A percentile compares a stretch with the other conserved stretches of the same genome.
Conservation (phyloP, 2,113 vertebrate species). For the Salvelinus sp. region DNA sequence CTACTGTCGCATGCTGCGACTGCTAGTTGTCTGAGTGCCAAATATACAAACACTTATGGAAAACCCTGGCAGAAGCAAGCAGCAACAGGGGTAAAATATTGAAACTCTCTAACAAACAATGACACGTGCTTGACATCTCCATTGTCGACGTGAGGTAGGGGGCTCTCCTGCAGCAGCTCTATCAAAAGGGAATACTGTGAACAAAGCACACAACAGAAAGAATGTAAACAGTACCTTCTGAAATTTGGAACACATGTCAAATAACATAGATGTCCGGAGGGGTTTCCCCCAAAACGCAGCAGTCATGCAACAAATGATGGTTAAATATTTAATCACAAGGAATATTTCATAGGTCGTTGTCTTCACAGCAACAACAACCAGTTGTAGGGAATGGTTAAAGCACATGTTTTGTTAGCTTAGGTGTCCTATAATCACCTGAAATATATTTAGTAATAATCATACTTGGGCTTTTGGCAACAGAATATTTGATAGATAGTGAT, state of each 20-base stretch:
- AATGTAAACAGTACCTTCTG: constrained; percentile 32
- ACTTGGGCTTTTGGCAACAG: too few species aligned
- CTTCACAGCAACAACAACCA: background rate
- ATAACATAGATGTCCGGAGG: constrained; percentile 27
- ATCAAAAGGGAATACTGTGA: background rate
- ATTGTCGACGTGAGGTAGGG: constrained; percentile 25
- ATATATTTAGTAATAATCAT: too few species aligned
- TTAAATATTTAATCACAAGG: constrained; percentile 38
- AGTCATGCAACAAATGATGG: constrained; percentile 19
- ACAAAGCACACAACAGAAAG: background rate
- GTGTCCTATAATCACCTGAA: background rate
- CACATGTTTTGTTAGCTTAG: constrained; percentile 1
- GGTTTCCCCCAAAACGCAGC: constrained; percentile 19
- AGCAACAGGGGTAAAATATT: too few species aligned
- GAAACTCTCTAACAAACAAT: background rate
- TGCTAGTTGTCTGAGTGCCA: background rate
- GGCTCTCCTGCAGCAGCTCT: constrained; percentile 10
- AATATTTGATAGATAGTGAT: too few species aligned
- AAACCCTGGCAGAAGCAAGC: too few species aligned
- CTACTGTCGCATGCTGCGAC: background rate
- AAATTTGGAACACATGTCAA: constrained; percentile 33
- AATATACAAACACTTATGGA: background rate
- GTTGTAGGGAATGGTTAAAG: background rate
- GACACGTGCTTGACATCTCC: constrained; percentile 32
- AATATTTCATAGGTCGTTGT: background rate